phyloP scores from a whole-genome alignment of 1,140 invertebrate species.

The Apis mellifera region DNA sequence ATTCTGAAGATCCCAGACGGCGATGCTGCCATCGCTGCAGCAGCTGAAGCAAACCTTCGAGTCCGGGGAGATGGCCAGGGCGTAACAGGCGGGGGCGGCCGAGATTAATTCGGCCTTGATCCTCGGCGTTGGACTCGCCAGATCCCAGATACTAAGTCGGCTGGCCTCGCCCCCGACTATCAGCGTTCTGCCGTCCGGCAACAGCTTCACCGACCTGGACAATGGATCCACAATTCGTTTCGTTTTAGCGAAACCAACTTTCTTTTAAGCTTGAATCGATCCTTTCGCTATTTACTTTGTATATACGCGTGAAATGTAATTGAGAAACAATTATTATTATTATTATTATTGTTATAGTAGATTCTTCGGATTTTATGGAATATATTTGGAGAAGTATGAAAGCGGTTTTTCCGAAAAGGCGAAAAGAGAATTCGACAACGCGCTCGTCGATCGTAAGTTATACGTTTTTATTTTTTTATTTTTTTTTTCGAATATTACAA shows the following conservation, averaged over 20 bases:
- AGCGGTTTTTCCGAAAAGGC: too few species aligned
- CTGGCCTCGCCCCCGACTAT: slow-evolving; percentile 96
- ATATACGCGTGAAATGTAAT: too few species aligned
- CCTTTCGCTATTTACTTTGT: too few species aligned
- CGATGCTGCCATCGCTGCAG: slow-evolving; percentile 98
- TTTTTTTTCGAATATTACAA: too few species aligned
- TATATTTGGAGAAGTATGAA: too few species aligned
- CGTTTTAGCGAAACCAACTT: not conserved
- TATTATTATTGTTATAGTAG: too few species aligned
- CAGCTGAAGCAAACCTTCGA: slow-evolving; percentile 98
- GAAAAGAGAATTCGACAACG: too few species aligned
- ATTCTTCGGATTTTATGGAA: too few species aligned
- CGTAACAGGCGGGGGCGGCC: slow-evolving; percentile 95
- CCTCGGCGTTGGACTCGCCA: slow-evolving; percentile 91
- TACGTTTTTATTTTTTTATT: too few species aligned
- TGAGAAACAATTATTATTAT: too few species aligned
- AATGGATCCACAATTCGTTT: not conserved
- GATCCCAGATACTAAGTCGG: slow-evolving; percentile 94
- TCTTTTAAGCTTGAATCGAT: too few species aligned
- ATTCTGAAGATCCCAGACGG: slow-evolving; percentile 98
- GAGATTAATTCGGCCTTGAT: slow-evolving; percentile 97
- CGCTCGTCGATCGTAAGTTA: too few species aligned
- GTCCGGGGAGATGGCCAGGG: slow-evolving; percentile 93
- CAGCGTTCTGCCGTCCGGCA: slow-evolving; percentile 94
- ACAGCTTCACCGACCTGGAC: slow-evolving; percentile 89